Conservation (phyloP, 2,797 vertebrate species). For the Gorsachius magnificus region DNA sequence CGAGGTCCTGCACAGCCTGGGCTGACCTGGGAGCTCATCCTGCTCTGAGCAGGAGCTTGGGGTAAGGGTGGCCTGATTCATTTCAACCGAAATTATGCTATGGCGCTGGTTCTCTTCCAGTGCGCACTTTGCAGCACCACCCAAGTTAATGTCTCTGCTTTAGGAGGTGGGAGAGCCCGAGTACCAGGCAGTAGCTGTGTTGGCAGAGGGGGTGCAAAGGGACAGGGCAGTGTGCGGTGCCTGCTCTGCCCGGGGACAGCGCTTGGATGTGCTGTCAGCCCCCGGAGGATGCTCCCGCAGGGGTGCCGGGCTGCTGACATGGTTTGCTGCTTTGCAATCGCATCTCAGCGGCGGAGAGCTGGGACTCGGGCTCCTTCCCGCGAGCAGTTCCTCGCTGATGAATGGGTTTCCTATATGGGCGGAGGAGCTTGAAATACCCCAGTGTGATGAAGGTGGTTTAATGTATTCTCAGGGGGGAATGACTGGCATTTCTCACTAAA, state of each 20-base stretch:
- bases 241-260: background rate
- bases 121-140: background rate
- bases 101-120: background rate
- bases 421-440: background rate
- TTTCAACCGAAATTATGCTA: background rate
- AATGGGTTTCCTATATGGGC: background rate
- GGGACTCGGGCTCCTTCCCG: background rate
- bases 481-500: background rate
- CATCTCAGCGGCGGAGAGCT: background rate
- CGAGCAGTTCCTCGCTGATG: background rate
- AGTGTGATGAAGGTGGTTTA: background rate
- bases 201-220: background rate
- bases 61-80: background rate
- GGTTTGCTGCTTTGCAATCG: background rate
- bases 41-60: background rate
- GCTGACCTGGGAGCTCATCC: background rate
- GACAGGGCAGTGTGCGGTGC: rapidly evolving
- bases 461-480: background rate
- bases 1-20: background rate
- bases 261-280: background rate
- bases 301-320: slow-evolving; percentile 39
- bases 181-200: background rate
- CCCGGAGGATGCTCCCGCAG: background rate
- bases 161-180: background rate
- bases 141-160: background rate